Evolutionary conservation across 2,797 vertebrate genomes (phyloP).

Genomic region (Myiothlypis chrysogaster): DNA sequence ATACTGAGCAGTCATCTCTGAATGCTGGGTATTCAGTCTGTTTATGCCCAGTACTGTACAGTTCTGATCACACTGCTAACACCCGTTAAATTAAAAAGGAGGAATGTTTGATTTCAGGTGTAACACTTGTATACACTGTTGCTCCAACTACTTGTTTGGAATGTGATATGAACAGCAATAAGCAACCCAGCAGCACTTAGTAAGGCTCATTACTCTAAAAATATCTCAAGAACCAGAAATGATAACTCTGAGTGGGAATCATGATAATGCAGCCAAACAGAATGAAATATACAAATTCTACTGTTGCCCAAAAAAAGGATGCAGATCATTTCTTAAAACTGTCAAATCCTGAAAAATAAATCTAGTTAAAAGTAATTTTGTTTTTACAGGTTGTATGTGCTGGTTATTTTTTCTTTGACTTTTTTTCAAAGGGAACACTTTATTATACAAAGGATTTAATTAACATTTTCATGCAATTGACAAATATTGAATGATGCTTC

Average conservation of each 20-base stretch:
- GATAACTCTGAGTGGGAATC: neutral
- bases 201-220: neutral
- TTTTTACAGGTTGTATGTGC: neutral
- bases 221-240: neutral
- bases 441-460: neutral
- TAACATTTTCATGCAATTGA: neutral
- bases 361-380: neutral
- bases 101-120: neutral
- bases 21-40: neutral
- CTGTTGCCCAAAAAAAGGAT: neutral
- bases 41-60: neutral
- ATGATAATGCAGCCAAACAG: neutral
- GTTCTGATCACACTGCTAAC: neutral
- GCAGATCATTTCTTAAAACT: neutral
- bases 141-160: neutral
- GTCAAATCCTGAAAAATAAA: neutral
- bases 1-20: neutral
- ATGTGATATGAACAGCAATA: neutral
- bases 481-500: neutral
- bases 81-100: neutral
- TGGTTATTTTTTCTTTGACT: neutral
- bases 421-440: neutral
- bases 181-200: neutral
- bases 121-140: neutral
- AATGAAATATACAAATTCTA: neutral